phyloP scores from a whole-genome alignment of 2,888 invertebrate genomes.

The Philaethria dido region DNA sequence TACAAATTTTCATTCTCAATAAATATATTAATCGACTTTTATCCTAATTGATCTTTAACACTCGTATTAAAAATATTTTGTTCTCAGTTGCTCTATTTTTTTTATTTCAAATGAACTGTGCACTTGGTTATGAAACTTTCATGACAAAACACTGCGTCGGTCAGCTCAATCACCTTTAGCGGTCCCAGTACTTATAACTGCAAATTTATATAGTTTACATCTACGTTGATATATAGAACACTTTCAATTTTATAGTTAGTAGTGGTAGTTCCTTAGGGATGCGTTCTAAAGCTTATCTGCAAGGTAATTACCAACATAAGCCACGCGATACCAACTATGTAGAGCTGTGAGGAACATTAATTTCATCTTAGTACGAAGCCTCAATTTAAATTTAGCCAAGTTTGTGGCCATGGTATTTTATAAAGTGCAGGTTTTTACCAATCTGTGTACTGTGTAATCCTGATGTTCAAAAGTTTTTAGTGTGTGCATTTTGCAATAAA shows the following conservation, averaged over 20 bases:
- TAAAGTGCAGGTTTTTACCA: not conserved
- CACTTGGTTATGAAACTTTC: too few species aligned
- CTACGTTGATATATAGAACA: not conserved
- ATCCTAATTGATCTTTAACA: too few species aligned
- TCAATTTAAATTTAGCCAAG: not conserved
- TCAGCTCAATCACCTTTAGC: not conserved
- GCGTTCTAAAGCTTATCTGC: conserved; percentile 21
- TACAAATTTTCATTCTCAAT: too few species aligned
- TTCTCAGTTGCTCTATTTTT: too few species aligned
- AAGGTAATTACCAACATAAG: conserved; percentile 9
- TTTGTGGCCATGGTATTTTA: not conserved
- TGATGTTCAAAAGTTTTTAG: too few species aligned
- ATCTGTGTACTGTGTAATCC: too few species aligned
- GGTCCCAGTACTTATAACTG: not conserved
- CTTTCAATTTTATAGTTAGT: not conserved
- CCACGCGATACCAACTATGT: not conserved
- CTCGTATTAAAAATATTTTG: too few species aligned
- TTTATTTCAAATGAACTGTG: too few species aligned
- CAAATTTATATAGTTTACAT: too few species aligned
- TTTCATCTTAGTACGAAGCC: not conserved
- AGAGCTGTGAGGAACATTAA: not conserved
- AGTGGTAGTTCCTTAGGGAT: conserved; percentile 14
- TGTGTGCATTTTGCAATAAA: too few species aligned
- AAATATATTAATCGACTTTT: too few species aligned
- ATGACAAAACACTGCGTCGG: too few species aligned